These are phyloP conservation scores for Listronotus bonariensis DNA, from an alignment of 1,140 invertebrate genomes.

Conservation along the genomic window DNA sequence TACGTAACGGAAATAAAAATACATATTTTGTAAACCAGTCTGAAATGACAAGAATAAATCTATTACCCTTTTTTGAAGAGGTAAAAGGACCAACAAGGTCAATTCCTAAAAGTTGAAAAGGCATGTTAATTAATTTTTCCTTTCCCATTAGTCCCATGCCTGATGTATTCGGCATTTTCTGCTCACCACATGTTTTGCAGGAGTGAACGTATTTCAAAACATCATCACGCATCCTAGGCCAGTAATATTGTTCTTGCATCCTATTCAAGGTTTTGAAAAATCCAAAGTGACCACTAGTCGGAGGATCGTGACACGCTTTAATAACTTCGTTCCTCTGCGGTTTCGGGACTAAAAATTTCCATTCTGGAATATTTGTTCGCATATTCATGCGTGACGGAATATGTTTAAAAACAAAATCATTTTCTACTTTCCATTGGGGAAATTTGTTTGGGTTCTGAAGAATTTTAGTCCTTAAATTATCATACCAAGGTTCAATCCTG, in stretches of 20 bases:
- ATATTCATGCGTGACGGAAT: slow-evolving; percentile 1
- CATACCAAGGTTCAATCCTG: slow-evolving; percentile 23
- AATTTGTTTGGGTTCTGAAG: slow-evolving; percentile 1
- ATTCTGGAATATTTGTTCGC: slow-evolving; percentile 16
- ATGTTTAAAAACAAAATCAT: slow-evolving; percentile 27
- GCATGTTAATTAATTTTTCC: slow-evolving; percentile 30
- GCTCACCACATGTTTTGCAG: slow-evolving; percentile 28
- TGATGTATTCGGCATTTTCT: slow-evolving; percentile 19
- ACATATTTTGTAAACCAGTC: no score
- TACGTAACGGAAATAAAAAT: no score
- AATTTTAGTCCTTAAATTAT: slow-evolving; percentile 15
- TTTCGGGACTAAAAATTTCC: slow-evolving; percentile 36
- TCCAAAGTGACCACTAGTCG: slow-evolving; percentile 13
- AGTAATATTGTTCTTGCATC: slow-evolving; percentile 36
- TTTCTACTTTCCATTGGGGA: slow-evolving; percentile 29
- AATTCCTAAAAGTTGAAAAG: slow-evolving; percentile 41
- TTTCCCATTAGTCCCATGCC: slow-evolving; percentile 29
- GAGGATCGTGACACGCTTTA: slow-evolving; percentile 21
- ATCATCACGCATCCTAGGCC: slow-evolving; percentile 31
- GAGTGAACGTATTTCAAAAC: slow-evolving; percentile 13
- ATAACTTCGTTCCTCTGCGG: slow-evolving; percentile 15
- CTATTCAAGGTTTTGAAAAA: slow-evolving; percentile 34
- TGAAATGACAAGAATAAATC: slow-evolving; percentile 46
- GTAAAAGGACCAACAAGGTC: slow-evolving; percentile 54
- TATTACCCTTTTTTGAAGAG: slow-evolving; percentile 37